These are phyloP conservation scores for Pammene aurita DNA, from an alignment of 2,888 invertebrate species.

Conservation along the genomic window DNA sequence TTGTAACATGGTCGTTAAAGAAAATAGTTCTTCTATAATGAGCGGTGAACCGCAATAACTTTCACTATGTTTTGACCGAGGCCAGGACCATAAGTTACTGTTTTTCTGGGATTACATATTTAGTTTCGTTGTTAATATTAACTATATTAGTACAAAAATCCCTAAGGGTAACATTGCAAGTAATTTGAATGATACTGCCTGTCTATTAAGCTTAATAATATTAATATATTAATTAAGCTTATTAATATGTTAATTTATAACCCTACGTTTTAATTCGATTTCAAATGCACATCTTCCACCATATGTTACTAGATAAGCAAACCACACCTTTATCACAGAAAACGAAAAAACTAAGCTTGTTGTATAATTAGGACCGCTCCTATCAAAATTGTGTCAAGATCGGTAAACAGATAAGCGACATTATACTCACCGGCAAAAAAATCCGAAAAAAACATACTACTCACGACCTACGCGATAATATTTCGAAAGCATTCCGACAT, in stretches of 20 bases:
- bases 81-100: constrained; percentile 23
- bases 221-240: too few species aligned
- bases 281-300: background rate
- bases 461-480: constrained; percentile 10
- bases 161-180: too few species aligned
- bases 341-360: constrained; percentile 43
- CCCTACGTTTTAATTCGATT: too few species aligned
- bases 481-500: constrained; percentile 26
- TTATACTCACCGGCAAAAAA: constrained; percentile 19
- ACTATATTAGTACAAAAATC: background rate
- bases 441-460: constrained; percentile 6
- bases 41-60: constrained; percentile 42
- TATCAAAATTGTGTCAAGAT: constrained; percentile 78
- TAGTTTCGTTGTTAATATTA: background rate
- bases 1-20: constrained; percentile 32
- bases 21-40: constrained; percentile 43
- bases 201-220: too few species aligned
- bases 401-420: constrained; percentile 70
- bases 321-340: constrained; percentile 21
- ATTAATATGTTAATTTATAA: too few species aligned
- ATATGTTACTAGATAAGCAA: background rate
- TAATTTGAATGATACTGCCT: too few species aligned
- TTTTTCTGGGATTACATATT: constrained; percentile 5
- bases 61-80: constrained; percentile 45
- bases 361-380: constrained; percentile 60